phyloP scores from a whole-genome alignment of 2,888 invertebrate species.

The Philhelius pedissequus region DNA sequence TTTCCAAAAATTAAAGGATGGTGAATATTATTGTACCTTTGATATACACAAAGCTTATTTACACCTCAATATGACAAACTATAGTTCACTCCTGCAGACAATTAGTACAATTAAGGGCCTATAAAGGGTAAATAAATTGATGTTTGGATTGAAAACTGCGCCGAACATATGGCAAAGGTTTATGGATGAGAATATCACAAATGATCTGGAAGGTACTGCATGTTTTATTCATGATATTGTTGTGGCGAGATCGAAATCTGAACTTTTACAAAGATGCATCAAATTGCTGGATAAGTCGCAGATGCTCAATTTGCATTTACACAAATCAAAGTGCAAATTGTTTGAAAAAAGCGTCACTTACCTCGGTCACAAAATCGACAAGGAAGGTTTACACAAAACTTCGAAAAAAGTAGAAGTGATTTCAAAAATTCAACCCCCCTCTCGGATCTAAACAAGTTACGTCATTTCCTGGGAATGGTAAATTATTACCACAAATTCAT shows the following conservation, averaged over 20 bases:
- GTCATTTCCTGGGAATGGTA: conserved; percentile 24
- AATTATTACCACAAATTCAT: conserved; percentile 44
- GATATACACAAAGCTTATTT: conserved; percentile 10
- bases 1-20: conserved; percentile 1
- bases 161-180: conserved; percentile 26
- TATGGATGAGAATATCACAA: conserved; percentile 9
- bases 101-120: conserved; percentile 12
- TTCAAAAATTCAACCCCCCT: conserved; percentile 68
- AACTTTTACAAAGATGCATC: conserved; percentile 2
- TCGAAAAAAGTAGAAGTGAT: conserved; percentile 70
- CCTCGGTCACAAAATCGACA: conserved; percentile 71
- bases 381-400: conserved; percentile 70
- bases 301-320: conserved; percentile 8
- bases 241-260: background rate
- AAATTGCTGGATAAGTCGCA: background rate
- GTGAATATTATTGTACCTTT: conserved; percentile 5
- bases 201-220: conserved; percentile 1
- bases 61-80: background rate
- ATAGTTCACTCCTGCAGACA: too few species aligned
- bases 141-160: conserved; percentile 14
- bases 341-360: background rate
- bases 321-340: conserved; percentile 4
- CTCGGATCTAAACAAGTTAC: conserved; percentile 42
- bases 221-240: conserved; percentile 23
- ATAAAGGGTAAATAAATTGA: background rate